These are phyloP conservation scores for Xenopus petersii DNA, from an alignment of 2,797 vertebrate genomes.

Conservation along the genomic window DNA sequence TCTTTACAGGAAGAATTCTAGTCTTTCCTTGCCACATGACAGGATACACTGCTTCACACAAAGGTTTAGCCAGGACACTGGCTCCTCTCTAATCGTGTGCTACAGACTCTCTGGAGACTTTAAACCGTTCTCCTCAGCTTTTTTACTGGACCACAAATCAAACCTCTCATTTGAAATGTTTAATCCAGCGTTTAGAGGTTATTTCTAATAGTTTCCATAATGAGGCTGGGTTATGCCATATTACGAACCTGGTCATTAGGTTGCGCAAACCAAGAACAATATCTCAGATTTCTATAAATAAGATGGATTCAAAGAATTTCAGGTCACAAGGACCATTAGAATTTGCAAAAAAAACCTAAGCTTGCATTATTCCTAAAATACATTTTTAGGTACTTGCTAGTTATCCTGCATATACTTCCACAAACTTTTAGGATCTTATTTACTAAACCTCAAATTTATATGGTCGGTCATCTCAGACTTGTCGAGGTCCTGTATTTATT, in stretches of 20 bases:
- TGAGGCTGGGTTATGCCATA: constrained; percentile 16
- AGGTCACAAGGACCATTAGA: too few relatives aligned
- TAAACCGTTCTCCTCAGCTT: constrained; percentile 25
- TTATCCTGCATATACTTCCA: too few relatives aligned
- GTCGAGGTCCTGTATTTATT: too few relatives aligned
- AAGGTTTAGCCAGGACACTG: constrained; percentile 12
- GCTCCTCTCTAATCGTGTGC: constrained; percentile 35
- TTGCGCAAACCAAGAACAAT: constrained; percentile 18
- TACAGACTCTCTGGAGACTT: constrained; percentile 51
- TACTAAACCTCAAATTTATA: too few relatives aligned
- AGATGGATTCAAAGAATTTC: too few relatives aligned
- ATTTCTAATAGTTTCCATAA: constrained; percentile 46
- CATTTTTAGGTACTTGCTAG: too few relatives aligned
- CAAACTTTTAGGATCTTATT: too few relatives aligned
- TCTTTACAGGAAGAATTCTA: too few relatives aligned
- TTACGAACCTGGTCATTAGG: constrained; percentile 39
- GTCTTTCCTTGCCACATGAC: constrained; percentile 25
- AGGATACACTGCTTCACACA: background rate
- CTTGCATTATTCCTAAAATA: too few relatives aligned
- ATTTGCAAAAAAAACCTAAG: too few relatives aligned
- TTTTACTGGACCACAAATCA: constrained; percentile 18
- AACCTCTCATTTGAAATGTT: constrained; percentile 42
- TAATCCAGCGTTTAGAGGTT: constrained; percentile 35
- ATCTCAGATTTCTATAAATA: constrained; percentile 15
- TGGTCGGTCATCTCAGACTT: too few relatives aligned